phyloP scores from a whole-genome alignment of 2,113 vertebrate genomes.

The Oplegnathus fasciatus region DNA sequence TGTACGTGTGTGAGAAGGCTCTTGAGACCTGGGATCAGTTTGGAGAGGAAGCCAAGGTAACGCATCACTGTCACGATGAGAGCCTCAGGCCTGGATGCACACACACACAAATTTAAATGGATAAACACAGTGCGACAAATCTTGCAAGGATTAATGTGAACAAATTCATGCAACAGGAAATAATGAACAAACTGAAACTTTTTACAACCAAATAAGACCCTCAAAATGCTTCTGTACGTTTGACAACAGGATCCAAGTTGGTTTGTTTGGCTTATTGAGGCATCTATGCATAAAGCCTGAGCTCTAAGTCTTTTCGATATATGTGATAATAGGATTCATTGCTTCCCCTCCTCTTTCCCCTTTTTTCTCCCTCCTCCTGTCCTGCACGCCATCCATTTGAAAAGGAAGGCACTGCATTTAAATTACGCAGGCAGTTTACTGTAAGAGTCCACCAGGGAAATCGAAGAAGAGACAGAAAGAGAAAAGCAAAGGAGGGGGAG shows the following conservation, averaged over 20 bases:
- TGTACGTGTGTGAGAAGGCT: background rate
- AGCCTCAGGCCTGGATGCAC: background rate
- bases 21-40: constrained; percentile 1
- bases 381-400: constrained; percentile 69
- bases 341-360: constrained; percentile 51
- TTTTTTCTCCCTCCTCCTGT: constrained; percentile 43
- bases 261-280: constrained; percentile 43
- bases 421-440: constrained; percentile 83
- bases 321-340: constrained; percentile 80
- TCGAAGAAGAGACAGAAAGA: constrained; percentile 69
- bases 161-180: background rate
- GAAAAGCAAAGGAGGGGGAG: constrained; percentile 10
- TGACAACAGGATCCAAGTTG: constrained; percentile 21
- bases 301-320: constrained; percentile 64
- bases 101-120: background rate
- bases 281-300: constrained; percentile 20
- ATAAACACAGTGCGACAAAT: background rate
- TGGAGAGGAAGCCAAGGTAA: background rate
- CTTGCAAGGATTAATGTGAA: background rate
- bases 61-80: background rate
- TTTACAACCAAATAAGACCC: background rate
- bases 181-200: constrained; percentile 25
- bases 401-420: constrained; percentile 79
- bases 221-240: background rate
- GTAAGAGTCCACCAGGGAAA: constrained; percentile 82